Conservation (phyloP, 2,797 vertebrate species). For the Coluber constrictor region DNA sequence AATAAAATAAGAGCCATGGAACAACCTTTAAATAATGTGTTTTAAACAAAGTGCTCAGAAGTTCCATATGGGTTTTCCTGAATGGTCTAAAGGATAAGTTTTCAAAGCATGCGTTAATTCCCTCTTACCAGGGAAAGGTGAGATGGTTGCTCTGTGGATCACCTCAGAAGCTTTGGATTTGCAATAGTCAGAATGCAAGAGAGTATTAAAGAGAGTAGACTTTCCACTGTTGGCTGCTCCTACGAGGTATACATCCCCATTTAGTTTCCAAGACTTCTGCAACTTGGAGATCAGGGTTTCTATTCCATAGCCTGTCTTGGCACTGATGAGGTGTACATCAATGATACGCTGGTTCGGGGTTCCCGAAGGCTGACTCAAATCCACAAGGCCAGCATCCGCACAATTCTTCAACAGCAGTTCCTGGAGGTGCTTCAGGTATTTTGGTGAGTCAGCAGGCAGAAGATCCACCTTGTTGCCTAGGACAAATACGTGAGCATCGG, state of each 20-base stretch:
- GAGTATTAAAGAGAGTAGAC: constrained; percentile 89
- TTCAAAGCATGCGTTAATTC: not conserved
- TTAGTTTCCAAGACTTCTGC: constrained; percentile 84
- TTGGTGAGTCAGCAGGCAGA: constrained; percentile 74
- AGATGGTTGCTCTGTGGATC: constrained; percentile 84
- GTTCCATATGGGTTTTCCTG: accelerated
- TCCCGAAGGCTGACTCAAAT: accelerated
- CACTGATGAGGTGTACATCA: constrained; percentile 86
- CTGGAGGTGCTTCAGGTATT: constrained; percentile 77
- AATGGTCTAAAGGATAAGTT: accelerated
- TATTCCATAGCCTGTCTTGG: constrained; percentile 89
- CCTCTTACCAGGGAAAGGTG: constrained; percentile 86
- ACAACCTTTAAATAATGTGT: not conserved
- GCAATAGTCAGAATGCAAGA: constrained; percentile 89
- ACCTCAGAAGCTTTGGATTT: constrained; percentile 76
- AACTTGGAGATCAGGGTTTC: constrained; percentile 82
- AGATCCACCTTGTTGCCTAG: constrained; percentile 89
- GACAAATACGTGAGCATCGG: constrained; percentile 70
- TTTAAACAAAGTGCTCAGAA: not conserved
- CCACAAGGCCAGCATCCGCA: constrained; percentile 64
- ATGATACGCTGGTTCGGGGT: constrained; percentile 39
- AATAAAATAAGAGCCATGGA: not conserved
- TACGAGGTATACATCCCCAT: constrained; percentile 87
- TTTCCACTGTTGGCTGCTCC: constrained; percentile 88
- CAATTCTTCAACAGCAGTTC: constrained; percentile 70